Conservation (phyloP, 2,797 vertebrate species). For the Eulemur albifrons region DNA sequence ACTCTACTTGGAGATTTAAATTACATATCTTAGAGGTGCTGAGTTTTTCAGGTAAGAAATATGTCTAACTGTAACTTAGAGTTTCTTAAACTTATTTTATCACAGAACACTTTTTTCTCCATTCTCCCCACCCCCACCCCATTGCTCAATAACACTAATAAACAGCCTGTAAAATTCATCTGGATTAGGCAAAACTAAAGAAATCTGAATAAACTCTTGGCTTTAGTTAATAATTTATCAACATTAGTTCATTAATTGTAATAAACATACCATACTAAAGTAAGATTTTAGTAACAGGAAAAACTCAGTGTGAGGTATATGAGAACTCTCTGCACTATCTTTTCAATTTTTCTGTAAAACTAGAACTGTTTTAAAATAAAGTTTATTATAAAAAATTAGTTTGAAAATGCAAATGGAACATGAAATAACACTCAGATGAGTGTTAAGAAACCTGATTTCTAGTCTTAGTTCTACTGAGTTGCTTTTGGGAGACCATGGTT, state of each 20-base stretch:
- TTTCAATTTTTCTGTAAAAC: neutral
- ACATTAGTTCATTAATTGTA: neutral
- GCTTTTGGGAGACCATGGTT: neutral
- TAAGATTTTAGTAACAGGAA: neutral
- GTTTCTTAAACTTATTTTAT: neutral
- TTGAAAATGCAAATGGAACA: neutral
- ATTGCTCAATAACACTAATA: neutral
- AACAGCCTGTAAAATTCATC: neutral
- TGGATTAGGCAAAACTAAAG: neutral
- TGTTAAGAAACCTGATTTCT: neutral
- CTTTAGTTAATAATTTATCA: neutral
- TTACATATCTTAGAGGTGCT: neutral
- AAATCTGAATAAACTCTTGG: neutral
- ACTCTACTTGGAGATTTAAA: neutral
- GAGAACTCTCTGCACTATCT: neutral
- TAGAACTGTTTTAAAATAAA: neutral
- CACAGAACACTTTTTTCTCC: neutral
- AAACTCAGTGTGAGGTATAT: neutral
- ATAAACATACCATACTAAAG: neutral
- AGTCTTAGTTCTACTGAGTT: neutral
- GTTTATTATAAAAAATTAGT: neutral
- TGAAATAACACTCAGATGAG: neutral
- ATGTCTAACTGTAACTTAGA: neutral
- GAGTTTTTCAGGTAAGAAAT: neutral
- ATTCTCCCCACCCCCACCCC: neutral